Percentiles rank a stretch among this genome's conserved stretches.
These are phyloP conservation scores for Neosilurus hyrtlii DNA, from an alignment of 2,797 vertebrate species.

Conservation along the genomic window DNA sequence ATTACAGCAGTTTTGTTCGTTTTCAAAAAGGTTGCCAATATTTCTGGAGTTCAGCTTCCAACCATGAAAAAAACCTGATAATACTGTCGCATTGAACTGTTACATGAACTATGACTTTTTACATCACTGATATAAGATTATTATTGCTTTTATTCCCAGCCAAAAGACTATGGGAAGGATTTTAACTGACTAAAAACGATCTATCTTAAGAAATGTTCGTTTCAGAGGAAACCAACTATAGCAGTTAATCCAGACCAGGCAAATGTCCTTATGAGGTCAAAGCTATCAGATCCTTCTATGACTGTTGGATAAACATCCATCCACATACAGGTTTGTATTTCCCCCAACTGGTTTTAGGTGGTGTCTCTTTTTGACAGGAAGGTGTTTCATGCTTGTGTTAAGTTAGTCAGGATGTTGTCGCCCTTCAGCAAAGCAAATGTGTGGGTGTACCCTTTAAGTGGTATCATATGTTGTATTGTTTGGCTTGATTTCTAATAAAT, in stretches of 20 bases:
- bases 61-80: neutral
- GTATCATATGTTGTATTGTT: neutral
- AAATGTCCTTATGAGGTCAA: neutral
- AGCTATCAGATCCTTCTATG: neutral
- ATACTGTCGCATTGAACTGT: neutral
- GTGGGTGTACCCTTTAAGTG: neutral
- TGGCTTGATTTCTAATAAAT: neutral
- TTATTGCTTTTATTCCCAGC: neutral
- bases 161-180: neutral
- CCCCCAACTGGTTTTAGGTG: neutral
- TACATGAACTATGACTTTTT: neutral
- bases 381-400: neutral
- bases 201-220: no score
- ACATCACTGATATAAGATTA: no score
- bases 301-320: neutral
- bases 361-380: neutral
- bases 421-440: neutral
- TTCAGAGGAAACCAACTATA: no score
- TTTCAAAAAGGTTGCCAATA: neutral
- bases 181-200: neutral
- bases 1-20: neutral
- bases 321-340: neutral
- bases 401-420: neutral
- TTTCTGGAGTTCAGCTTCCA: no score
- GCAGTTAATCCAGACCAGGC: no score